These are phyloP conservation scores for Numenius arquata DNA, from an alignment of 2,113 vertebrate species.

Conservation along the genomic window DNA sequence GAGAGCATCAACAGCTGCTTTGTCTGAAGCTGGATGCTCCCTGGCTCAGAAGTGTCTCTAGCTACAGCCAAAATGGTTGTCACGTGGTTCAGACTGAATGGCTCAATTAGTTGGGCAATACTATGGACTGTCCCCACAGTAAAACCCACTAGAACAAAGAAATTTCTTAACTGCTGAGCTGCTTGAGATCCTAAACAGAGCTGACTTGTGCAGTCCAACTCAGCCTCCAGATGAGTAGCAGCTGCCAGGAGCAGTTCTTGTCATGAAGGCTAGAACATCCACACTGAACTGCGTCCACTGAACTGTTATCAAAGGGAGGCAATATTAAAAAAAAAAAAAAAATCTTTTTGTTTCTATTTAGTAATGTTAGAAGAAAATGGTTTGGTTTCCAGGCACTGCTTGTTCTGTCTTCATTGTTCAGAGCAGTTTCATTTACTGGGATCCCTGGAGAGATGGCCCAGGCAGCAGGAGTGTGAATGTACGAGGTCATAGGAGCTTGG, in stretches of 20 bases:
- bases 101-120: neutral
- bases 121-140: neutral
- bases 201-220: neutral
- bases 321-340: neutral
- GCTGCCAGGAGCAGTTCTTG: neutral
- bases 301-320: neutral
- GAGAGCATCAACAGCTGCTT: rapidly evolving
- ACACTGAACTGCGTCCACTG: neutral
- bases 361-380: neutral
- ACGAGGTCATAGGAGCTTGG: neutral
- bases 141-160: neutral
- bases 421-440: neutral
- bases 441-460: neutral
- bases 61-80: neutral
- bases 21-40: neutral
- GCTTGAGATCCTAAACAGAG: neutral
- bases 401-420: neutral
- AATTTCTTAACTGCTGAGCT: neutral
- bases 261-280: neutral
- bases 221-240: neutral
- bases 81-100: rapidly evolving
- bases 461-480: neutral
- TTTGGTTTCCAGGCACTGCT: neutral
- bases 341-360: neutral
- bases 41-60: neutral